phyloP scores from a whole-genome alignment of 2,113 vertebrate species.

The Sebastes fasciatus region DNA sequence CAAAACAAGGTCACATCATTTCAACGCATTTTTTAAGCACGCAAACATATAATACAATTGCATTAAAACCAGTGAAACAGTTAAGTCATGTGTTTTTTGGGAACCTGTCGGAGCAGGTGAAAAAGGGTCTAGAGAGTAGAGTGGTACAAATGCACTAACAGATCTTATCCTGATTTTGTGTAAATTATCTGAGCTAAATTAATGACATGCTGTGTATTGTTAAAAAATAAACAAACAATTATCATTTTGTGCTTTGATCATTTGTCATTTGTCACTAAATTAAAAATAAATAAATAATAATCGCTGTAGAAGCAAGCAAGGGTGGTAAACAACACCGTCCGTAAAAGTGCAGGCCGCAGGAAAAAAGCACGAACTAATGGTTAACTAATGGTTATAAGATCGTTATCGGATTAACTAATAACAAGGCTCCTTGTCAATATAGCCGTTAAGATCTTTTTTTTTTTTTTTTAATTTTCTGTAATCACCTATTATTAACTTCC shows the following conservation, averaged over 20 bases:
- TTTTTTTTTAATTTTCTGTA: conserved; percentile 66
- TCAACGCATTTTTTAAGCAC: background rate
- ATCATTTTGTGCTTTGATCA: background rate
- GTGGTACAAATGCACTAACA: background rate
- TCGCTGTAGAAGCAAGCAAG: background rate
- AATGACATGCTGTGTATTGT: background rate
- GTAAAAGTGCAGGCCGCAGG: conserved; percentile 61
- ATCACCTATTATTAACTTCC: conserved; percentile 70
- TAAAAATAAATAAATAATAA: conserved; percentile 25
- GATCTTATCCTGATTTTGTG: background rate
- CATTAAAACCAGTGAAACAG: background rate
- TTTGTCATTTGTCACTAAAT: background rate
- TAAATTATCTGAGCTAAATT: background rate
- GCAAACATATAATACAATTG: background rate
- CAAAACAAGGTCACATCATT: background rate
- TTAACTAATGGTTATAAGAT: conserved; percentile 69
- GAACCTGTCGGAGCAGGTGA: conserved; percentile 28
- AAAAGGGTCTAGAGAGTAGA: background rate
- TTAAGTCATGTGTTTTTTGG: background rate
- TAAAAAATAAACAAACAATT: conserved; percentile 14
- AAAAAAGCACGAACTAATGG: conserved; percentile 54
- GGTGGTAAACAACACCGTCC: conserved; percentile 18
- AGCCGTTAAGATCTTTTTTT: conserved; percentile 11
- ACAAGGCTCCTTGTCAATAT: conserved; percentile 51
- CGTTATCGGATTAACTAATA: conserved; percentile 78